A percentile compares a stretch with the other conserved stretches of the same genome.
These are phyloP conservation scores for Pelecanoides urinatrix DNA, from an alignment of 2,113 vertebrate species.

Conservation along the genomic window DNA sequence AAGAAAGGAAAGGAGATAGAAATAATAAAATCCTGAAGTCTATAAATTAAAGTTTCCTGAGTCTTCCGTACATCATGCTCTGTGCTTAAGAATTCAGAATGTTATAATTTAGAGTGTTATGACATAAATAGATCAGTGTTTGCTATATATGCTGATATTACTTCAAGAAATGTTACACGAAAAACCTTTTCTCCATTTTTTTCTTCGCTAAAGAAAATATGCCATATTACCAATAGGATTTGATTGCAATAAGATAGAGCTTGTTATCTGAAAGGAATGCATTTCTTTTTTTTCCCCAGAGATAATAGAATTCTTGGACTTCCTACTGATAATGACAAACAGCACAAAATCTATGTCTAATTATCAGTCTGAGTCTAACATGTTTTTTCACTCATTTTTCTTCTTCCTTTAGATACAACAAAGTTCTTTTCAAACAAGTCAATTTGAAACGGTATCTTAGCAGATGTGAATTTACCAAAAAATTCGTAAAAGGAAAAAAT, in stretches of 20 bases:
- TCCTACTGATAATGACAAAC: not conserved
- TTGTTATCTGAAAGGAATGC: not conserved
- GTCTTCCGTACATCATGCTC: not conserved
- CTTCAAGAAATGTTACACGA: not conserved
- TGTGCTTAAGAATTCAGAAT: not conserved
- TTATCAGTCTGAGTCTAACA: slow-evolving; percentile 20
- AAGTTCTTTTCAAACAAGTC: not conserved
- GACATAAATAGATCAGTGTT: not conserved
- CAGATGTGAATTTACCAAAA: not conserved
- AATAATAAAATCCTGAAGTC: not conserved
- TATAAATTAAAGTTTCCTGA: not conserved
- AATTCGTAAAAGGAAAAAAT: not conserved
- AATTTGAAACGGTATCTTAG: not conserved
- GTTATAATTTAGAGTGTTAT: not conserved
- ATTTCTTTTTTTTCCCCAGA: slow-evolving; percentile 6
- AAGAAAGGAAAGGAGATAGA: not conserved
- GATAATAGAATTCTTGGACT: not conserved
- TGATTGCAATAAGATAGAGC: not conserved
- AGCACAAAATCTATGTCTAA: not conserved
- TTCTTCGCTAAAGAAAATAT: not conserved
- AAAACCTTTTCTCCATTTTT: not conserved
- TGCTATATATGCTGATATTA: not conserved
- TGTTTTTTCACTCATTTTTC: slow-evolving; percentile 17
- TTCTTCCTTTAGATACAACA: not conserved
- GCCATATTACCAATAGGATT: not conserved